Conservation (phyloP, 2,113 vertebrate species). For the Alectura lathami region DNA sequence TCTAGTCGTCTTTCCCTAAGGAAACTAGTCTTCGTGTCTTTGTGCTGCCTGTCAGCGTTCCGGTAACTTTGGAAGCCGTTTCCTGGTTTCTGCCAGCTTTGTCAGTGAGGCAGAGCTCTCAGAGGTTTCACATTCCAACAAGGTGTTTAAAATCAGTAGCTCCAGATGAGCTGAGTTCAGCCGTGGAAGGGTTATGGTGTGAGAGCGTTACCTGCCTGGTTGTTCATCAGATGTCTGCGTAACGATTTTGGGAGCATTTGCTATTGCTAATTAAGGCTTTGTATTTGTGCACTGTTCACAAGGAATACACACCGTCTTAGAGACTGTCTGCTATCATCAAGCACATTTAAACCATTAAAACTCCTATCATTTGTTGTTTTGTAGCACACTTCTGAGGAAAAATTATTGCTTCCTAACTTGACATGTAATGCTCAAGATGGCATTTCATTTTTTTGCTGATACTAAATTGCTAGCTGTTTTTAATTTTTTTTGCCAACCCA, state of each 20-base stretch:
- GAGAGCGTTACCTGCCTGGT: not conserved
- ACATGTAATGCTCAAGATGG: accelerated
- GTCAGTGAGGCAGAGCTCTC: not conserved
- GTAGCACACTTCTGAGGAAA: not conserved
- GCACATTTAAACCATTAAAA: not conserved
- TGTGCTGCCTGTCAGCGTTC: not conserved
- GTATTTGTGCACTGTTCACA: not conserved
- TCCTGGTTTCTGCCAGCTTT: not conserved
- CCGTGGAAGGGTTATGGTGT: not conserved
- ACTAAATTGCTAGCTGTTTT: too few relatives aligned
- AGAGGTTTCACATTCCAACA: not conserved
- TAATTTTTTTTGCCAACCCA: not conserved
- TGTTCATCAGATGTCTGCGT: not conserved
- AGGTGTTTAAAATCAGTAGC: not conserved
- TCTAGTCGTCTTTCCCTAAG: not conserved
- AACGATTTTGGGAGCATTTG: not conserved
- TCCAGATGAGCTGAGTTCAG: not conserved
- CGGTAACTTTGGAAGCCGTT: not conserved
- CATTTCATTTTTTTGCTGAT: not conserved
- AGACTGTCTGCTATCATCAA: not conserved
- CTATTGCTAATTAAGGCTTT: not conserved
- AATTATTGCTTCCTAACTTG: not conserved
- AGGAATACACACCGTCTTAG: accelerated
- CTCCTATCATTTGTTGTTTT: not conserved
- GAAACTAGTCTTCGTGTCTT: not conserved